These are phyloP conservation scores for Callimorpha dominula DNA, from an alignment of 2,888 invertebrate species.

Conservation along the genomic window DNA sequence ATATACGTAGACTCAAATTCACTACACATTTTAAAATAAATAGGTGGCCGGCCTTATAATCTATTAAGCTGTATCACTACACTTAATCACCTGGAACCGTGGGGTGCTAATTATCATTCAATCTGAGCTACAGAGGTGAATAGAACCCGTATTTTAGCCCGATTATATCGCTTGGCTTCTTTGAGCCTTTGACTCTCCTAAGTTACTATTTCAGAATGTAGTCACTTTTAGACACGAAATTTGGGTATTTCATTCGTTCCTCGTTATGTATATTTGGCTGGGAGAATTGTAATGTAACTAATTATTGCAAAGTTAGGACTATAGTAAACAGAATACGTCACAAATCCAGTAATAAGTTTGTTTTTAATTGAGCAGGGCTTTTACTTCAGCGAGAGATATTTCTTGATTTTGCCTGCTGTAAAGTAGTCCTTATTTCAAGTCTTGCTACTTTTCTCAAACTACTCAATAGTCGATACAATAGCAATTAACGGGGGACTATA, in stretches of 20 bases:
- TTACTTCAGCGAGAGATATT: neutral
- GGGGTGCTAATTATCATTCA: slow-evolving; percentile 48
- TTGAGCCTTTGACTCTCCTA: slow-evolving; percentile 35
- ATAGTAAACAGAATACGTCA: no score
- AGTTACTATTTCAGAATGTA: slow-evolving; percentile 22
- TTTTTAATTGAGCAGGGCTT: neutral
- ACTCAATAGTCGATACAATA: no score
- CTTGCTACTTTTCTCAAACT: no score
- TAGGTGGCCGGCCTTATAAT: slow-evolving; percentile 29
- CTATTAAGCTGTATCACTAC: slow-evolving; percentile 41
- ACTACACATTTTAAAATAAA: neutral
- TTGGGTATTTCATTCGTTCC: neutral
- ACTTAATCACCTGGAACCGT: slow-evolving; percentile 40
- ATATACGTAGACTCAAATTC: neutral
- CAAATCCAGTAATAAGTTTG: no score
- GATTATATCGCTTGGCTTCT: slow-evolving; percentile 49
- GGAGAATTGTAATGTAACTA: no score
- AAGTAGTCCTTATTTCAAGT: no score
- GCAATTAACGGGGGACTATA: no score
- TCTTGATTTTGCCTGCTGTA: no score
- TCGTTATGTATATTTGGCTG: no score
- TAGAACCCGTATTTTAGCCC: slow-evolving; percentile 43
- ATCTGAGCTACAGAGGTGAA: slow-evolving; percentile 39
- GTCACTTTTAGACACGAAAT: slow-evolving; percentile 18
- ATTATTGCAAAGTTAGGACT: no score